Conservation (phyloP, 2,113 vertebrate species). For the Atractosteus spatula region DNA sequence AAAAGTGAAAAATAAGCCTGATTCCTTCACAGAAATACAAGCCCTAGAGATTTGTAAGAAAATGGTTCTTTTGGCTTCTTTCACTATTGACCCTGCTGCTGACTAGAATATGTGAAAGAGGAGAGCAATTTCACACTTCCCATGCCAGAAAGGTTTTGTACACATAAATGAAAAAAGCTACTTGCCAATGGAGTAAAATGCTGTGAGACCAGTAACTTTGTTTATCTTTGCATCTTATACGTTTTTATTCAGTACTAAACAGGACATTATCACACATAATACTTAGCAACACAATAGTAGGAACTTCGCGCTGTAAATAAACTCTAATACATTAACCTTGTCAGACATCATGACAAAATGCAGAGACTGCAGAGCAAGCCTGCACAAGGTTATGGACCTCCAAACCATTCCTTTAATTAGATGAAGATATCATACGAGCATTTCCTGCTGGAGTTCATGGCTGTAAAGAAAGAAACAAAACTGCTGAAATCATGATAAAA, state of each 20-base stretch:
- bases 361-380: background rate
- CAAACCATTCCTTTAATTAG: slow-evolving; percentile 16
- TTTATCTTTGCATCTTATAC: no score
- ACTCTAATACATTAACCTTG: slow-evolving; percentile 1
- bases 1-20: no score
- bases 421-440: slow-evolving; percentile 3
- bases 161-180: no score
- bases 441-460: slow-evolving; percentile 14
- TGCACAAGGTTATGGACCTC: slow-evolving; percentile 3
- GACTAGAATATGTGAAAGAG: no score
- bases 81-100: no score
- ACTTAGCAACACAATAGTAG: background rate
- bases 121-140: no score
- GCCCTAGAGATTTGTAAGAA: no score
- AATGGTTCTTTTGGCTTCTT: no score
- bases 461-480: slow-evolving; percentile 1
- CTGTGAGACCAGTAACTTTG: no score
- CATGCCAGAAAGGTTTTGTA: background rate
- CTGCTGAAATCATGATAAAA: slow-evolving; percentile 6
- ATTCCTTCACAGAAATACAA: no score
- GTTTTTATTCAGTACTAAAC: no score
- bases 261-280: background rate
- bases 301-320: background rate
- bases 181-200: no score
- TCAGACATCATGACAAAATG: slow-evolving; percentile 5